Conservation (phyloP, 2,888 invertebrate genomes). For the Chloroclystis v-ata region DNA sequence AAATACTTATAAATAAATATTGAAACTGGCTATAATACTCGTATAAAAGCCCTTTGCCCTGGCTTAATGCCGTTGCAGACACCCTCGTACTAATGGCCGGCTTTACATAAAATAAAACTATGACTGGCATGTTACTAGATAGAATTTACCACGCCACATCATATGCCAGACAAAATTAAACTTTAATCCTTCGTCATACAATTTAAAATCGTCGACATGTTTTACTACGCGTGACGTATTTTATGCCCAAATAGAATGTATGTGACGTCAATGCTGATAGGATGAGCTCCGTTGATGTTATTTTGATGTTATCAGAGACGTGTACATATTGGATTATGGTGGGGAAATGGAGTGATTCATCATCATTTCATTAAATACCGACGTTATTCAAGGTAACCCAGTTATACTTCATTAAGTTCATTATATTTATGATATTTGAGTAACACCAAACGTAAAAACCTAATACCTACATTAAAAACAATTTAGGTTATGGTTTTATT, state of each 20-base stretch:
- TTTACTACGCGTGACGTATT: not conserved
- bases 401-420: not conserved
- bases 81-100: not conserved
- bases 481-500: too few relatives aligned
- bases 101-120: slow-evolving; percentile 7
- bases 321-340: slow-evolving; percentile 1
- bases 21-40: not conserved
- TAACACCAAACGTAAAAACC: too few relatives aligned
- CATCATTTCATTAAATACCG: too few relatives aligned
- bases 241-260: not conserved
- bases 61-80: not conserved
- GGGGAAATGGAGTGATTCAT: not conserved
- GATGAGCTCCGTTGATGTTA: not conserved
- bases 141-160: not conserved
- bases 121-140: slow-evolving; percentile 1
- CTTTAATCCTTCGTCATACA: slow-evolving; percentile 1
- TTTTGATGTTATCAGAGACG: not conserved
- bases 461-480: too few relatives aligned
- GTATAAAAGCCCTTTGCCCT: too few relatives aligned
- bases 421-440: not conserved
- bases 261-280: slow-evolving; percentile 5
- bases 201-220: not conserved
- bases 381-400: not conserved
- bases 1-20: not conserved
- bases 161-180: not conserved